These are phyloP conservation scores for Tyto alba DNA, from an alignment of 2,113 vertebrate species.

Conservation along the genomic window DNA sequence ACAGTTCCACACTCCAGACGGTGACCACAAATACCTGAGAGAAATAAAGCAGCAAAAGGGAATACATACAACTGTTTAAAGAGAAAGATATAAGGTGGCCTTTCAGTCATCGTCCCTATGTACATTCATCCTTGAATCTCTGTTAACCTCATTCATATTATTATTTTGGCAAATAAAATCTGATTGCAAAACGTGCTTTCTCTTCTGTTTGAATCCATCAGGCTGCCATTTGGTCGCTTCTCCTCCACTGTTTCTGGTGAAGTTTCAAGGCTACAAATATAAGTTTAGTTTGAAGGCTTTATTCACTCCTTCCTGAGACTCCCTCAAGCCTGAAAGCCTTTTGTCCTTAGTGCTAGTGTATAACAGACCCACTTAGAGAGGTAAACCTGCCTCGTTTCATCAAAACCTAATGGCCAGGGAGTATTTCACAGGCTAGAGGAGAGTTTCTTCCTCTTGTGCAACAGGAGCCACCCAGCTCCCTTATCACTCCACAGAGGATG, in stretches of 20 bases:
- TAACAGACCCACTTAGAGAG: neutral
- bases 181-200: neutral
- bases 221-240: neutral
- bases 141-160: neutral
- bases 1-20: constrained; percentile 91
- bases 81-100: neutral
- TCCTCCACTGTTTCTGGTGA: neutral
- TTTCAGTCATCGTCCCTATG: neutral
- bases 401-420: neutral
- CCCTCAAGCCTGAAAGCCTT: neutral
- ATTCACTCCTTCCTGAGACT: neutral
- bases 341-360: neutral
- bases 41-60: constrained; percentile 6
- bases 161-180: neutral
- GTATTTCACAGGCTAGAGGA: neutral
- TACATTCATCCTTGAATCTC: neutral
- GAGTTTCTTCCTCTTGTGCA: neutral
- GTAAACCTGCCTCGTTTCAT: neutral
- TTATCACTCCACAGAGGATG: neutral
- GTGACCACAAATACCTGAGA: constrained; percentile 89
- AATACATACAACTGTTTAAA: neutral
- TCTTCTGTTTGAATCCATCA: neutral
- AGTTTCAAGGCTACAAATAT: neutral
- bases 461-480: neutral
- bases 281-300: neutral